Base-by-base conservation (phyloP, 2,888 invertebrate genomes). In the Trichogramma dendrolimi region DNA sequence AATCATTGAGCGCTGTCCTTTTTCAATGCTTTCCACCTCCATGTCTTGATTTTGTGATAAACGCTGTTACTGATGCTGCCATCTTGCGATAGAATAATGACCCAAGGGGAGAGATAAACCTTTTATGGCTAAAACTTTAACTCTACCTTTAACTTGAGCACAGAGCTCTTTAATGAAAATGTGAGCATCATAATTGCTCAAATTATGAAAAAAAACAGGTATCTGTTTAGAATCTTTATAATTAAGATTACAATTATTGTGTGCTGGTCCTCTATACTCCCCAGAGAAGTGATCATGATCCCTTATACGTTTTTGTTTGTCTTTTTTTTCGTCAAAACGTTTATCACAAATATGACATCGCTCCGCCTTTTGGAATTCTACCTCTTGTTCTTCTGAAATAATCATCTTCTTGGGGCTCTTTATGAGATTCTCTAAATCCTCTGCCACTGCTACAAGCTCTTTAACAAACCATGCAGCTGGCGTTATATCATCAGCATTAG, bases 211-310 rank as follows among this genome's bases (percentile, higher is more conserved):
- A 5, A 4, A n/a, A 47, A n/a, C n/a, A 10, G 47, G 4, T 47
- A n/a, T 7, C 4, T 5, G 11, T 1, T 6, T n/a, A 1, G 47
- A 47, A 4, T 4, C 47, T n/a, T 47, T n/a, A 11, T 4, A 11
- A 1, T 5, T 3, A n/a, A 47, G 1, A 4, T 47, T 47, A 1
- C 47, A 47, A 7, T 4, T 4, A n/a, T 4, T n/a, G 1, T 11
- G 47, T 1, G 11, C 47, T 10, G 6, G 6, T 4, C 47, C 47
- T 5, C 47, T n/a, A n/a, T 47, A 47, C n/a, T 47, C 14, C 43
- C 62, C 60, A 7, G 59, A 59, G 0, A 65, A 39, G 54, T 67
- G 63, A 49, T 50, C 54, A 56, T 66, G 65, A 55, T 67, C 62
- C 1, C 53, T 11, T 14, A 59, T 55, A 8, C 8, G 47, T 27